Evolutionary conservation across 2,888 invertebrate genomes (phyloP), one percentile per base, ranked within the genome.

Genomic region (Dryomyza anilis): DNA sequence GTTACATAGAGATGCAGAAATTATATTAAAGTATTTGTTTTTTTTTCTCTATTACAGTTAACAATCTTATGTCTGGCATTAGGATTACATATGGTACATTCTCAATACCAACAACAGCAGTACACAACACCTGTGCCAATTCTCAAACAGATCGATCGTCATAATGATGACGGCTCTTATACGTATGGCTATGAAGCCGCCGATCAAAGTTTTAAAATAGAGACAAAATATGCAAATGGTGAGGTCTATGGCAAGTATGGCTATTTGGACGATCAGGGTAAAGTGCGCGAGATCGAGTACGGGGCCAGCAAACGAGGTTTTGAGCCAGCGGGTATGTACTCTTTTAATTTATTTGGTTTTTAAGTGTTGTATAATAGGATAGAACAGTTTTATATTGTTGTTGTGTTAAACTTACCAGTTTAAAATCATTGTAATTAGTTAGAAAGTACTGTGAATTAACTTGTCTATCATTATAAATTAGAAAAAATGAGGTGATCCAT

Each of bases 191-290:
- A 92, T 81, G 94, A 95, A 81, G 91, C 88, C 0, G 94, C 93
- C 0, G 94, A 95, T 76, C 93, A 93, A 10, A 89, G 91, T 56
- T 94, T 91, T 85, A 94, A 94, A 84, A 93, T 94, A 69, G 94
- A 94, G 81, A 93, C 94, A 1, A 94, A 94, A 81, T 91, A 92
- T 74, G 86, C 91, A 0, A 90, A 87, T 52, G 94, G 94, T 0
- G 93, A 94, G 75, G 93, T 94, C 0, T 91, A 89, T 58, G 95
- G 95, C 66, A 95, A 94, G 80, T 95, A 94, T 76, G 95, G 95
- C n/a, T 95, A 94, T 79, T 86, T 93, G 1, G 94, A 94, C 72
- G 92, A 91, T 74, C 85, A 84, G 25, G 95, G 95, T 0, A 88
- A 87, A 73, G 75, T 87, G 23, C 86, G 94, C 63, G 93, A 94